Percentiles rank a stretch among this genome's conserved stretches.
Evolutionary conservation across 1,140 invertebrate genomes (phyloP).

Genomic region (Hyphantria cunea): DNA sequence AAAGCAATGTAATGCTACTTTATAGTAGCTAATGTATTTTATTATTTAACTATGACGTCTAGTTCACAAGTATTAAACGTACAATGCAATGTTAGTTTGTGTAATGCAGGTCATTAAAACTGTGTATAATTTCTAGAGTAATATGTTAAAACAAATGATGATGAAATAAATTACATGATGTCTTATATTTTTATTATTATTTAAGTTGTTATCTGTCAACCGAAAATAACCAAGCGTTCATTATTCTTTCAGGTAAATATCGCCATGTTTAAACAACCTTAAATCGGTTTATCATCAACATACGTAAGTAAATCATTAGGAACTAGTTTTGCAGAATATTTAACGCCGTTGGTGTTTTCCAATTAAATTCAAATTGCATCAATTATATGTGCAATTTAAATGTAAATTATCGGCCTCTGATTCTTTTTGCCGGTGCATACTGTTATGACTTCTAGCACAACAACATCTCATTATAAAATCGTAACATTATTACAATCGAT

Average conservation of each 20-base stretch:
- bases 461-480: slow-evolving; percentile 25
- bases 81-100: neutral
- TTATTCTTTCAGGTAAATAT: slow-evolving; percentile 18
- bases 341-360: no score
- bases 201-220: no score
- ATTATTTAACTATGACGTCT: slow-evolving; percentile 3
- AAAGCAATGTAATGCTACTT: slow-evolving; percentile 5
- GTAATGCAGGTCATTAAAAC: slow-evolving; percentile 2
- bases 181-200: neutral
- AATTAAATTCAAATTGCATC: slow-evolving; percentile 7
- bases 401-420: neutral
- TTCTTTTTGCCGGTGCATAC: neutral
- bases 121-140: neutral
- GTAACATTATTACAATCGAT: slow-evolving; percentile 41
- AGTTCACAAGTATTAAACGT: neutral
- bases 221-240: neutral
- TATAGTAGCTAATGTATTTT: neutral
- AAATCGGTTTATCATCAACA: neutral
- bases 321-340: slow-evolving; percentile 15
- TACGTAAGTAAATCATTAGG: slow-evolving; percentile 7
- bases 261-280: neutral
- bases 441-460: neutral
- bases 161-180: neutral
- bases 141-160: neutral
- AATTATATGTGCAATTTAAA: neutral